phyloP scores from a whole-genome alignment of 2,888 invertebrate genomes.

The Lampropteryx suffumata region DNA sequence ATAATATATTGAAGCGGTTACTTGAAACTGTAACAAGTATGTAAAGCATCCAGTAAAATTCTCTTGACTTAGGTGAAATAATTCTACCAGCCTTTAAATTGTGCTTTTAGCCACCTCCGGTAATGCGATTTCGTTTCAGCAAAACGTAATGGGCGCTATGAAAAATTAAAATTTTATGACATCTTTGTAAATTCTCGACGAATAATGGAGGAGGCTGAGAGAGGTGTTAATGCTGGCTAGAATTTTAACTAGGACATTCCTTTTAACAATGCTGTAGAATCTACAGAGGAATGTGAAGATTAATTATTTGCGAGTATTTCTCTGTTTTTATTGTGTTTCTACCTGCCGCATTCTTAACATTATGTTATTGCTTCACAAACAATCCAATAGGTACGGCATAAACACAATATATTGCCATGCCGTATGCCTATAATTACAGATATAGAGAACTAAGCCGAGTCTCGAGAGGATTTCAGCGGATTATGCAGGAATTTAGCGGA shows the following conservation, averaged over 20 bases:
- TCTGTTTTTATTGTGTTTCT: not conserved
- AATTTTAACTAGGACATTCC: constrained; percentile 29
- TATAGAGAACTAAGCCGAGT: constrained; percentile 47
- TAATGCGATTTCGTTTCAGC: constrained; percentile 58
- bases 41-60: not conserved
- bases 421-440: constrained; percentile 42
- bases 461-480: constrained; percentile 49
- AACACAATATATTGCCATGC: constrained; percentile 11
- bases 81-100: constrained; percentile 63
- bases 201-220: constrained; percentile 31
- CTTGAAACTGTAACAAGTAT: too few species aligned
- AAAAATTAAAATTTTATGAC: constrained; percentile 64
- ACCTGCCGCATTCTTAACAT: too few species aligned
- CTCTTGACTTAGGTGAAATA: constrained; percentile 42
- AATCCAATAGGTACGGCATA: not conserved
- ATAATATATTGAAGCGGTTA: too few species aligned
- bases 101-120: constrained; percentile 56
- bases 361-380: not conserved
- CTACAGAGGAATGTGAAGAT: too few species aligned
- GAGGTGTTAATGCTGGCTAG: constrained; percentile 33
- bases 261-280: constrained; percentile 19
- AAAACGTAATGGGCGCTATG: constrained; percentile 60
- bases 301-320: constrained; percentile 16
- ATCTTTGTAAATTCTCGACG: constrained; percentile 44
- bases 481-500: constrained; percentile 64